Evolutionary conservation across 2,113 vertebrate genomes (phyloP).

Genomic region (Colinus virginianus): DNA sequence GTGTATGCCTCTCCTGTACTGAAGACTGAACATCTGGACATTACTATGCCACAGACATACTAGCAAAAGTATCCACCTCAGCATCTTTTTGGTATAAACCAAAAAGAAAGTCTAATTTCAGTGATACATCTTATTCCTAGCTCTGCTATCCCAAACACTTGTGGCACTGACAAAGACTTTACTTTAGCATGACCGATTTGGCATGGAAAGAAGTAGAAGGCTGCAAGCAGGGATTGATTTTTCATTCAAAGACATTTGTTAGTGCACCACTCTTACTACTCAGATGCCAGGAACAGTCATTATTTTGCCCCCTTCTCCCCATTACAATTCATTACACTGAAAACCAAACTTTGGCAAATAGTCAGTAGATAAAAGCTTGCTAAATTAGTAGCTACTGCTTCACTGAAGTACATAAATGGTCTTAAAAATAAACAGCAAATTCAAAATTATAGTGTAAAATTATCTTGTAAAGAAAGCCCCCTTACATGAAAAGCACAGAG

Average conservation of each 20-base stretch:
- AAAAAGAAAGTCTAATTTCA: background rate
- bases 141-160: background rate
- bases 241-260: background rate
- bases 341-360: background rate
- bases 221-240: background rate
- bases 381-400: background rate
- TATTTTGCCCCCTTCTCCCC: background rate
- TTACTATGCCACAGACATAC: background rate
- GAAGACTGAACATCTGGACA: no score
- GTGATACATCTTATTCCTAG: background rate
- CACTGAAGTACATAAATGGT: background rate
- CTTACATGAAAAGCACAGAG: background rate
- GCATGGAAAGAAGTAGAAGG: background rate
- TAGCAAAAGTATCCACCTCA: background rate
- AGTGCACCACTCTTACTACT: background rate
- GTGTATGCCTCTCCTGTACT: no score
- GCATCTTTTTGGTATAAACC: background rate
- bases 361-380: background rate
- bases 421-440: background rate
- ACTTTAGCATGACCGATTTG: background rate
- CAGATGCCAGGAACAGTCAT: background rate
- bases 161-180: background rate
- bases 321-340: background rate
- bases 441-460: background rate
- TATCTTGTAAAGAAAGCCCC: accelerated